phyloP scores from a whole-genome alignment of 2,888 invertebrate species.

The Autographa pulchrina region DNA sequence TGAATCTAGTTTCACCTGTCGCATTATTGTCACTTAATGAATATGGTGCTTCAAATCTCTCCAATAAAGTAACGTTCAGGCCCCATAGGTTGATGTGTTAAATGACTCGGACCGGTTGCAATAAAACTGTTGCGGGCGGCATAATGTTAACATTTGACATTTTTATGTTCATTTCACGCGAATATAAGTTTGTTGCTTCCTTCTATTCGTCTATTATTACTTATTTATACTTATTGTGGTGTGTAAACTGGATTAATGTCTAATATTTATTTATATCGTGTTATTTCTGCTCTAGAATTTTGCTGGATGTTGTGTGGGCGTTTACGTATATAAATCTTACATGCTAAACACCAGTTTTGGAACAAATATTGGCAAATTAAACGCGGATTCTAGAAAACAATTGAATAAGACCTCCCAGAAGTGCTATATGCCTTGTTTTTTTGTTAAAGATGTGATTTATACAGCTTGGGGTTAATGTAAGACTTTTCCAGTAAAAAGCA shows the following conservation, averaged over 20 bases:
- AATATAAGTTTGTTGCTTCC: slow-evolving; percentile 63
- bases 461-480: not conserved
- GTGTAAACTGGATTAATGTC: slow-evolving; percentile 7
- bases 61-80: slow-evolving; percentile 57
- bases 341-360: not conserved
- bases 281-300: not conserved
- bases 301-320: not conserved
- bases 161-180: slow-evolving; percentile 73
- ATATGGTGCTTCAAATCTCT: slow-evolving; percentile 52
- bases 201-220: slow-evolving; percentile 55
- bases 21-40: slow-evolving; percentile 44
- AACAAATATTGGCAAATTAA: not conserved
- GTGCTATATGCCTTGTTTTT: not conserved
- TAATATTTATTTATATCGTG: not conserved
- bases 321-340: not conserved
- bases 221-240: slow-evolving; percentile 44
- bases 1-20: not conserved
- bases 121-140: slow-evolving; percentile 75
- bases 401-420: not conserved
- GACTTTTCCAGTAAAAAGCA: not conserved
- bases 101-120: slow-evolving; percentile 72
- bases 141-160: slow-evolving; percentile 76
- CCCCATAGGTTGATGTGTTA: slow-evolving; percentile 74
- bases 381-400: not conserved
- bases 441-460: not conserved